Evolutionary conservation across 2,888 invertebrate genomes (phyloP).

Genomic region (Gerosis bhagava): DNA sequence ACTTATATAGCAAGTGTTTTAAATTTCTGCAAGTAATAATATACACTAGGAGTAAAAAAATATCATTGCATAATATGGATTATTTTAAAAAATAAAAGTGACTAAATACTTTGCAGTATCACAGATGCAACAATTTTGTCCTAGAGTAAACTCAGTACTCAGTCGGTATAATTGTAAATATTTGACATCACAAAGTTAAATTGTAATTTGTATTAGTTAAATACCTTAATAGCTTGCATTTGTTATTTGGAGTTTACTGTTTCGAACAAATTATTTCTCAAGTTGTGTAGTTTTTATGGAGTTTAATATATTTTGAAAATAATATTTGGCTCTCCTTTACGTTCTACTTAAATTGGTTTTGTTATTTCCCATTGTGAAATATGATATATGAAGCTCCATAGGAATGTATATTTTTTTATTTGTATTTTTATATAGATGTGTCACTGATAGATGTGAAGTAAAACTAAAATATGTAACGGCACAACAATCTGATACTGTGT

Average conservation of each 20-base stretch:
- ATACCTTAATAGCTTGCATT: constrained; percentile 49
- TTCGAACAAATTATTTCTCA: constrained; percentile 64
- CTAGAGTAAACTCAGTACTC: constrained; percentile 40
- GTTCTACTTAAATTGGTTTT: too few species aligned
- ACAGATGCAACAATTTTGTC: too few species aligned
- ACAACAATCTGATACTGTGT: constrained; percentile 33
- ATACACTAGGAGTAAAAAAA: too few species aligned
- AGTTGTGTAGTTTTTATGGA: constrained; percentile 39
- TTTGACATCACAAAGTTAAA: constrained; percentile 62
- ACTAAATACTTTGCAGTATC: constrained; percentile 3
- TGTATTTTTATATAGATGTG: too few species aligned
- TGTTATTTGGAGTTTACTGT: constrained; percentile 60
- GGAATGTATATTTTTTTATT: constrained; percentile 10
- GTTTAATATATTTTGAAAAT: constrained; percentile 32
- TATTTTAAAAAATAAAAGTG: neutral
- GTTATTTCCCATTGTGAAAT: too few species aligned
- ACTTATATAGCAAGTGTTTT: too few species aligned
- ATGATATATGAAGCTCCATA: constrained; percentile 17
- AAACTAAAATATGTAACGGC: constrained; percentile 15
- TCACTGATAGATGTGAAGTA: too few species aligned
- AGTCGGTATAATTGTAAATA: constrained; percentile 60
- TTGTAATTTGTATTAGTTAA: constrained; percentile 42
- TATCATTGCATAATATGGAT: constrained; percentile 16
- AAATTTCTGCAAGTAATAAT: too few species aligned
- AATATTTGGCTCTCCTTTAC: too few species aligned